Evolutionary conservation across 2,888 invertebrate genomes (phyloP).

Genomic region (Cheilosia scutellata): DNA sequence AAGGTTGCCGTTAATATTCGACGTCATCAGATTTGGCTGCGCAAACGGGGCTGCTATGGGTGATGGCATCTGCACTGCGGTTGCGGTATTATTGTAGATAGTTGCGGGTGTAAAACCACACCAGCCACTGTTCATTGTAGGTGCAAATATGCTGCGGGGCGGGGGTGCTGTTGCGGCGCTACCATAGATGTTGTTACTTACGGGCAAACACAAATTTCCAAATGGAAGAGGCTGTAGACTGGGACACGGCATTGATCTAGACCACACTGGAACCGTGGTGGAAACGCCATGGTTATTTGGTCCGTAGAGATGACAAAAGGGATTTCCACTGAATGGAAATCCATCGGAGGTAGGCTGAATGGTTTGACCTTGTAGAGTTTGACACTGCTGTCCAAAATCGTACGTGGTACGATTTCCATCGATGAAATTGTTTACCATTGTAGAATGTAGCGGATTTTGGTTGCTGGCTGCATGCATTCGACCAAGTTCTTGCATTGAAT

Average conservation of each 20-base stretch:
- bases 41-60: neutral
- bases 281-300: neutral
- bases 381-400: neutral
- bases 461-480: neutral
- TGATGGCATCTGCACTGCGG: neutral
- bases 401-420: neutral
- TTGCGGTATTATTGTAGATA: no score
- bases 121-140: no score
- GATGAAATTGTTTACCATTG: constrained; percentile 3
- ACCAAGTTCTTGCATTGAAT: no score
- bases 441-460: neutral
- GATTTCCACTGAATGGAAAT: neutral
- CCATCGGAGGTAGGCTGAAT: neutral
- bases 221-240: no score
- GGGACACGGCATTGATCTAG: no score
- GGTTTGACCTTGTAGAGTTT: neutral
- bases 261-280: neutral
- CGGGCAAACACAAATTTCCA: no score
- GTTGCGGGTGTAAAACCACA: no score
- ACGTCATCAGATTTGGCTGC: neutral
- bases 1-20: neutral
- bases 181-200: no score
- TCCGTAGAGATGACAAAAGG: neutral
- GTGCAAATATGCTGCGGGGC: no score
- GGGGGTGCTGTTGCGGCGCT: no score